Conservation (phyloP, 92 coral and sea anemone species). For the Umimayanthus chanpuru region DNA sequence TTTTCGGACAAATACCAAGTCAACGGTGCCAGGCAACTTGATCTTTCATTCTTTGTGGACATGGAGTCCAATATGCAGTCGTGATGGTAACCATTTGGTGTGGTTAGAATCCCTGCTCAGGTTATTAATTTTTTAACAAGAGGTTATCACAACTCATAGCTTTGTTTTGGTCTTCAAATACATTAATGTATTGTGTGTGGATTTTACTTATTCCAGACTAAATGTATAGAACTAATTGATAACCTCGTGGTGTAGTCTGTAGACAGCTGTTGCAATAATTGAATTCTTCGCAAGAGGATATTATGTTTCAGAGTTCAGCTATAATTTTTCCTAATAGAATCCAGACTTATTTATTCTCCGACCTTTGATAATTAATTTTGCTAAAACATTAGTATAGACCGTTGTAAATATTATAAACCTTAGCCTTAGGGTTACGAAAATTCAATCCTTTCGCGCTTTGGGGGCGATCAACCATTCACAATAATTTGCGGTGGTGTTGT, state of each 20-base stretch:
- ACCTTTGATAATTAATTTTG: background rate
- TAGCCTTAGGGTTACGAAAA: background rate
- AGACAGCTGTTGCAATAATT: slow-evolving; percentile 8
- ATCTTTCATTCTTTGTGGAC: background rate
- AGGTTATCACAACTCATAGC: slow-evolving; percentile 7
- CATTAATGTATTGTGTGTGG: background rate
- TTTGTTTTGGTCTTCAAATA: slow-evolving; percentile 1
- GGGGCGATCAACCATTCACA: background rate
- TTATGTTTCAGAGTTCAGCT: background rate
- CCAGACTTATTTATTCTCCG: background rate
- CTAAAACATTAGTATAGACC: background rate
- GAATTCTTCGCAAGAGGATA: too few relatives aligned
- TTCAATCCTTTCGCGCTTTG: background rate
- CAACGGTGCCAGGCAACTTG: slow-evolving; percentile 6
- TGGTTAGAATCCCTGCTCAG: slow-evolving; percentile 21
- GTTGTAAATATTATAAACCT: too few relatives aligned
- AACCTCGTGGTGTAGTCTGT: background rate
- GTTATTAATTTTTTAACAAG: slow-evolving; percentile 19
- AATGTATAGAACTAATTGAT: background rate
- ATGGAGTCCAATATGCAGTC: slow-evolving; percentile 3
- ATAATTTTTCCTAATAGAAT: background rate
- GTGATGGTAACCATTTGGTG: slow-evolving; percentile 40
- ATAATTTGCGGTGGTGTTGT: too few relatives aligned
- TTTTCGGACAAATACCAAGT: background rate
- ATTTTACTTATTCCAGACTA: background rate